Percentiles rank a stretch among this genome's conserved stretches.
phyloP scores from a whole-genome alignment of 1,140 invertebrate species.

The Drosophila sp. region DNA sequence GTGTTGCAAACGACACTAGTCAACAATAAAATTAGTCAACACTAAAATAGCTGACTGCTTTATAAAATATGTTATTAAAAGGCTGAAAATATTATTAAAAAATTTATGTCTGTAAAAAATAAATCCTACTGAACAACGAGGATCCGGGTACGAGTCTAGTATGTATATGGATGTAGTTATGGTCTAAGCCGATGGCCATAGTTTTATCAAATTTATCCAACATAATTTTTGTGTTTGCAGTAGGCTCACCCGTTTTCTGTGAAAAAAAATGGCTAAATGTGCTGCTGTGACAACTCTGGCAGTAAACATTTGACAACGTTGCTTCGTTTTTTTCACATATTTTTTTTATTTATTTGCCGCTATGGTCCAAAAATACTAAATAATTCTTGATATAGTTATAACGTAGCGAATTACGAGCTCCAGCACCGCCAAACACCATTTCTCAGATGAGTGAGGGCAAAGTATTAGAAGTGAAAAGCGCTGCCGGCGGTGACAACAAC shows the following conservation, averaged over 20 bases:
- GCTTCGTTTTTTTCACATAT: slow-evolving; percentile 41
- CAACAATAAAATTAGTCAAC: too few relatives aligned
- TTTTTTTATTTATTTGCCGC: slow-evolving; percentile 38
- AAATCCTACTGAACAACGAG: too few relatives aligned
- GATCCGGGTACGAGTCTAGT: too few relatives aligned
- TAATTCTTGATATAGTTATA: not conserved
- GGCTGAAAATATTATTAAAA: too few relatives aligned
- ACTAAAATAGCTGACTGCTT: not conserved
- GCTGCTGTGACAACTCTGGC: not conserved
- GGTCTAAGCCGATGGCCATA: too few relatives aligned
- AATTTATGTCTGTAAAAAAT: too few relatives aligned
- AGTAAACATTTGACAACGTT: slow-evolving; percentile 40
- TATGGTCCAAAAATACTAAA: slow-evolving; percentile 34
- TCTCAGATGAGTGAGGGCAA: slow-evolving; percentile 35
- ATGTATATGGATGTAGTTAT: too few relatives aligned
- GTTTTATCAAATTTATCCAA: too few relatives aligned
- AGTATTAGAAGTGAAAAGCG: slow-evolving; percentile 32
- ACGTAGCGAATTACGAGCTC: not conserved
- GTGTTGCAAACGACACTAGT: not conserved
- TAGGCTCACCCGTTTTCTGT: not conserved
- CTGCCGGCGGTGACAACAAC: slow-evolving; percentile 52
- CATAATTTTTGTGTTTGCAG: not conserved
- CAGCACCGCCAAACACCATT: slow-evolving; percentile 13
- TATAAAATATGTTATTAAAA: not conserved
- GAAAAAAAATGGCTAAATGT: not conserved